Percentiles rank a stretch among this genome's conserved stretches.
Evolutionary conservation across 2,888 invertebrate genomes (phyloP).

Genomic region (Philereme vetulata): DNA sequence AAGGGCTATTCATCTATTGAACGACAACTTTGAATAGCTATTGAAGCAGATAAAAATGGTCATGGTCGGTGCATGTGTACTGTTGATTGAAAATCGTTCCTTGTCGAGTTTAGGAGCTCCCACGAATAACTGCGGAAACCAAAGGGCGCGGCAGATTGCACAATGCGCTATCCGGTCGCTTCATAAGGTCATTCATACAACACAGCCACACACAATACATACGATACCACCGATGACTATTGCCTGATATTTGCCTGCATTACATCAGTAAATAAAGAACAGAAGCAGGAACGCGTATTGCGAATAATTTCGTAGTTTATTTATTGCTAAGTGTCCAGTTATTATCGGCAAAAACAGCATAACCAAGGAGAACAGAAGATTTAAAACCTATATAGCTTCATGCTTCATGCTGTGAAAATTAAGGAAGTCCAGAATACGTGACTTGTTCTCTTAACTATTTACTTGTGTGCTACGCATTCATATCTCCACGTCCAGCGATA

Average conservation of each 20-base stretch:
- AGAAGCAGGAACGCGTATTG: not conserved
- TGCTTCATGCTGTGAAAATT: not conserved
- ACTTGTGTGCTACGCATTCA: slow-evolving; percentile 36
- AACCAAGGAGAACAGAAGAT: not conserved
- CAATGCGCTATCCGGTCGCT: slow-evolving; percentile 62
- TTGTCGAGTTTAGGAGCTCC: slow-evolving; percentile 25
- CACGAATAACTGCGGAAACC: slow-evolving; percentile 50
- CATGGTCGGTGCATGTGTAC: slow-evolving; percentile 19
- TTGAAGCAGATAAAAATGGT: slow-evolving; percentile 25
- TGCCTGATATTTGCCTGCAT: slow-evolving; percentile 35
- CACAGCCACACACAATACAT: slow-evolving; percentile 41
- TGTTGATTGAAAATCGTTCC: slow-evolving; percentile 13
- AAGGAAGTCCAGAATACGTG: not conserved
- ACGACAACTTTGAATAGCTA: slow-evolving; percentile 21
- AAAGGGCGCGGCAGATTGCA: slow-evolving; percentile 60
- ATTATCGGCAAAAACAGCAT: not conserved
- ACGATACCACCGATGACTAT: slow-evolving; percentile 29
- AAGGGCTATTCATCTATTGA: slow-evolving; percentile 14
- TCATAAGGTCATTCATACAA: slow-evolving; percentile 40
- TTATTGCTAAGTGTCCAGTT: not conserved
- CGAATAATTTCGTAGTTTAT: not conserved
- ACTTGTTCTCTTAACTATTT: not conserved
- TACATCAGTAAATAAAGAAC: slow-evolving; percentile 10
- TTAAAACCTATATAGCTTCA: not conserved
- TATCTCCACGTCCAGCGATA: slow-evolving; percentile 49